Base-by-base conservation (phyloP, 2,113 vertebrate species). In the Desmodus rotundus region DNA sequence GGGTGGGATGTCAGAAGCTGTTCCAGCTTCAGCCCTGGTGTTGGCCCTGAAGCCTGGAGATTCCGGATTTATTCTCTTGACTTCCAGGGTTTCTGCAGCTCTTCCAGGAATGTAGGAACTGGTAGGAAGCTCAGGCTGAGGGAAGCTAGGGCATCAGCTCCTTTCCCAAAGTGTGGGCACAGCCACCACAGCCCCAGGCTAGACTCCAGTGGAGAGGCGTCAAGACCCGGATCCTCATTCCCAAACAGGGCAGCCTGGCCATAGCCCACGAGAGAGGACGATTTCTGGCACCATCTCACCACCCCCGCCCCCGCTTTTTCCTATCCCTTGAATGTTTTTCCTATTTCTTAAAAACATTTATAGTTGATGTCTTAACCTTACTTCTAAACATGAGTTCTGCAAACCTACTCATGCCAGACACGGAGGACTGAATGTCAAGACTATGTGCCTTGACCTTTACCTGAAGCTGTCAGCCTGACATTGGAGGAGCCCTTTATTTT, bases 1-100 rank as follows among this genome's bases (percentile, higher is more conserved):
- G 31, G 36, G 19, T 72, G n/a, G n/a, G 52, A 36, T 70, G 11
- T 43, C 43, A 87, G 68, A 67, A 56, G 45, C 70, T 7, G 19
- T 15, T 50, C 0, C 4, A 5, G 20, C 20, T 14, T 61, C n/a
- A 31, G 10, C 5, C 10, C 26, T 26, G 1, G 20, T 2, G 0
- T 63, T 36, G 31, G 13, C 43, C 45, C 67, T 73, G 56, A 67
- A 56, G 6, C 31, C 54, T 24, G 1, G 1, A 73, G 50, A 65
- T 65, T 52, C 43, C 13, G 14, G 26, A 61, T 65, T 61, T 70
- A 70, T 45, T 85, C 33, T 54, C 58, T 52, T 67, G 67, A 72
- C 20, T 94, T 83, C 26, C 4, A 15, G 88, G 72, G 41, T 80
- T 89, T 58, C 80, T 77, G 41, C 1, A 14, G 14, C 58, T 43